A percentile compares a stretch with the other conserved stretches of the same genome.
These are phyloP conservation scores for Astreopora myriophthalma DNA, from an alignment of 64 coral and sea anemone genomes.

Conservation along the genomic window DNA sequence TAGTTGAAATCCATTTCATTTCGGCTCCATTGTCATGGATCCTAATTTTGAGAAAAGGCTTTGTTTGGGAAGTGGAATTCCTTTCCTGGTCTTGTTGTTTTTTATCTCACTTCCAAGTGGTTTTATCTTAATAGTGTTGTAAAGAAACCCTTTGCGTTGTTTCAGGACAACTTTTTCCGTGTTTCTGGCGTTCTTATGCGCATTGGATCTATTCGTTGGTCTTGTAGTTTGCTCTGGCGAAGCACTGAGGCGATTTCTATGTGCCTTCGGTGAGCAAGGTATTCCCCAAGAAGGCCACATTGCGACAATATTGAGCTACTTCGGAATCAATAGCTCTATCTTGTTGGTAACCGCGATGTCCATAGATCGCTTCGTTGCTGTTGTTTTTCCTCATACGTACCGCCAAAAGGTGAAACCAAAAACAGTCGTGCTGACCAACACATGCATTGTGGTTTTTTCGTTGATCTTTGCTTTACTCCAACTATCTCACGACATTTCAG, in stretches of 20 bases:
- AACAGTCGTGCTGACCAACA: neutral
- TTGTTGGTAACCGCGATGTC: conserved; percentile 4
- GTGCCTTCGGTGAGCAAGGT: neutral
- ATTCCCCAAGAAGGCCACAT: neutral
- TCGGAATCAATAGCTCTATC: conserved; percentile 1
- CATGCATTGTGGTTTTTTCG: neutral
- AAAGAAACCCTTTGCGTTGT: neutral
- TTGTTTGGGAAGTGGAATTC: neutral
- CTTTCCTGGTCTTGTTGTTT: neutral
- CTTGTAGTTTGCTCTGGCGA: neutral
- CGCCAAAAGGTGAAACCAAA: neutral
- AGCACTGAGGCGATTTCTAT: neutral
- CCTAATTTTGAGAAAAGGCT: neutral
- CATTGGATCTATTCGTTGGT: conserved; percentile 4
- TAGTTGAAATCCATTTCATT: too few relatives aligned
- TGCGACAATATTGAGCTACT: neutral
- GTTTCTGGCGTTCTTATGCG: neutral
- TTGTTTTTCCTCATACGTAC: conserved; percentile 6
- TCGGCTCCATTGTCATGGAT: neutral
- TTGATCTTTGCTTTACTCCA: neutral
- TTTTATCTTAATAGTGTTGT: neutral
- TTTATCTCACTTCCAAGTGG: neutral
- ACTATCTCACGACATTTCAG: neutral
- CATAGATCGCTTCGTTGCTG: neutral
- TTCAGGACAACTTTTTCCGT: conserved; percentile 3